Base-by-base conservation (phyloP, 2,888 invertebrate species). In the Parnassius apollo region DNA sequence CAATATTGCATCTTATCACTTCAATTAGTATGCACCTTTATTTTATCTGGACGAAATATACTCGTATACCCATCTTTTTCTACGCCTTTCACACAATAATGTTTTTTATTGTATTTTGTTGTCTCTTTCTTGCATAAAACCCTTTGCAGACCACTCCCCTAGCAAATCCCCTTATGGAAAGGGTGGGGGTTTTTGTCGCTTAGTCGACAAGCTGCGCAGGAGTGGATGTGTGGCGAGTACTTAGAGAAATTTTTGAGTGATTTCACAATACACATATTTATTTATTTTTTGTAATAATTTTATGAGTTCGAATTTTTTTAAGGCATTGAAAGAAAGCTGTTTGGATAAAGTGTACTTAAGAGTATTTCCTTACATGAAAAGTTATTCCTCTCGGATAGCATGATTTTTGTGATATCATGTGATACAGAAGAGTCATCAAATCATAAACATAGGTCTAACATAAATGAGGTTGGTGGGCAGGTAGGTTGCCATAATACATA, bases 81-180 rank as follows among this genome's bases (percentile, higher is more conserved):
- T 68, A 68, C 49, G 50, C 54, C 62, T 49, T 42, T 64, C 57
- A 59, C 59, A 57, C 45, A 57, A 42, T n/a, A 58, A 57, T 25
- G 62, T 71, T 75, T 73, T 77, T 75, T 73, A 54, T 69, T 25
- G 62, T 64, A 51, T 64, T 55, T 13, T 51, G n/a, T 42, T 69
- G 42, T 51, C 63, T 61, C 72, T 48, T 2, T 79, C 76, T 72
- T 73, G 69, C 69, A 80, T 65, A 59, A 66, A 66, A 59, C 61
- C 59, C 62, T 57, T 62, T 68, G 60, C 42, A 68, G 68, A 71
- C 74, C 71, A 78, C 80, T 78, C 73, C 74, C 75, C 75, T 65
- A 67, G 70, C 72, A 71, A 75, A 72, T 62, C 62, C 57, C 9
- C 71, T 76, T 75, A 77, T 54, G 56, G 45, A 61, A 63, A 68